Base-by-base conservation (phyloP, 2,888 invertebrate species). In the Microctonus aethiopoides region DNA sequence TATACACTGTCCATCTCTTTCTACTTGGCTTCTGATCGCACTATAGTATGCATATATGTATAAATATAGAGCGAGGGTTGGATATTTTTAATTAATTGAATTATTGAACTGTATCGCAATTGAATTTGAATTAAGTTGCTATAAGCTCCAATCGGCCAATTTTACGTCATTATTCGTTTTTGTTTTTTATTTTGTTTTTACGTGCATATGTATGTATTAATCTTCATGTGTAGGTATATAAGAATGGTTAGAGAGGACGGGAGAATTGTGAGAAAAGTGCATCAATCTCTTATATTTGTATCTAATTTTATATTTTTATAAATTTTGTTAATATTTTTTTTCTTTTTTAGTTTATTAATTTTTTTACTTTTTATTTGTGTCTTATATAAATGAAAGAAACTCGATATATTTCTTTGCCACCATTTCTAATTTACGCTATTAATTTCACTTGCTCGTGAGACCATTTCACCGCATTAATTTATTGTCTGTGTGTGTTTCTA, bases 21-120 rank as follows among this genome's bases (percentile, higher is more conserved):
- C 24, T 20, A 36, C 36, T 57, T 16, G 59, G n/a, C 66, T 41
- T 60, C 13, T 62, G 57, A 61, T 54, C 63, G 22, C 61, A 39
- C 32, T 22, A 39, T 54, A n/a, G n/a, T n/a, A n/a, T n/a, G n/a
- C n/a, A n/a, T n/a, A 20, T 46, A 46, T 46, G 16, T 46, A 41
- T n/a, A 41, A n/a, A 16, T 20, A 46, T 54, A 64, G 11, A n/a
- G 64, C 51, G 74, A 76, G 70, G 79, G 76, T 75, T 76, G 80
- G 78, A 82, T 84, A 73, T 84, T 85, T 85, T 84, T 85, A 86
- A 85, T 86, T 86, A 85, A 84, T 84, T 82, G 85, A 86, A 85
- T 85, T 86, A 85, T 85, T 85, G 81, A 83, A 85, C 85, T 85
- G 86, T 84, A 82, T 82, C 78, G 81, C 83, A 80, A 85, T 84